Conservation (phyloP, 2,797 vertebrate species). For the Chelidonichthys spinosus region DNA sequence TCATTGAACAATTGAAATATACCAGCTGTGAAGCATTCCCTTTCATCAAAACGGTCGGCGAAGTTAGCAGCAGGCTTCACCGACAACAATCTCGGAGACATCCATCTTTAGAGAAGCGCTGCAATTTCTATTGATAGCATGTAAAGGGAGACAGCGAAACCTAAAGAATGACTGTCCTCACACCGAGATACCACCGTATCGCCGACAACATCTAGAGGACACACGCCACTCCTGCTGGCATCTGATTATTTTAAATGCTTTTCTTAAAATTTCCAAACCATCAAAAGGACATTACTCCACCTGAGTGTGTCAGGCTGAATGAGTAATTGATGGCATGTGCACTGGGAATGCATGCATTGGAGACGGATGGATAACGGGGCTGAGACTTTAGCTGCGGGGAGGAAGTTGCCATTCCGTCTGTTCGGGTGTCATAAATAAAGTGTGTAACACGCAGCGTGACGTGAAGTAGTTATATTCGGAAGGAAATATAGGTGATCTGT, state of each 20-base stretch:
- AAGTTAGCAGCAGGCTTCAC: conserved; percentile 69
- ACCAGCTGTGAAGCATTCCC: conserved; percentile 66
- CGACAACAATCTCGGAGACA: conserved; percentile 81
- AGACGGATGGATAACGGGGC: conserved; percentile 42
- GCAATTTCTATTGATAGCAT: conserved; percentile 80
- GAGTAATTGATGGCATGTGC: conserved; percentile 75
- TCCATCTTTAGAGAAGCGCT: conserved; percentile 78
- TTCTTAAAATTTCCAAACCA: conserved; percentile 81
- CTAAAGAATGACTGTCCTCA: conserved; percentile 80
- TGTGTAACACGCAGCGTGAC: conserved; percentile 27
- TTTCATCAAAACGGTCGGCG: conserved; percentile 74
- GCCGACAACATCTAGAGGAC: conserved; percentile 85
- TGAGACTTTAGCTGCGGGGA: conserved; percentile 25
- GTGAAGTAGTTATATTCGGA: conserved; percentile 20
- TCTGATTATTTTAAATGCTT: conserved; percentile 81
- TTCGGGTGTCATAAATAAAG: conserved; percentile 36
- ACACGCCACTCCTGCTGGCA: conserved; percentile 74
- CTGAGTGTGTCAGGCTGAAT: conserved; percentile 75
- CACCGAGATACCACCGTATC: conserved; percentile 75
- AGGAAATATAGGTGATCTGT: conserved; percentile 22
- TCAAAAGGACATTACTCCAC: conserved; percentile 80
- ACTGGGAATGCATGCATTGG: conserved; percentile 55
- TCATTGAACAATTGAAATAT: conserved; percentile 79
- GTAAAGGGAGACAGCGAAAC: conserved; percentile 79
- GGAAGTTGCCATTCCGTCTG: conserved; percentile 45